Conservation (phyloP, 2,888 invertebrate genomes). For the Dynastes hyllus region DNA sequence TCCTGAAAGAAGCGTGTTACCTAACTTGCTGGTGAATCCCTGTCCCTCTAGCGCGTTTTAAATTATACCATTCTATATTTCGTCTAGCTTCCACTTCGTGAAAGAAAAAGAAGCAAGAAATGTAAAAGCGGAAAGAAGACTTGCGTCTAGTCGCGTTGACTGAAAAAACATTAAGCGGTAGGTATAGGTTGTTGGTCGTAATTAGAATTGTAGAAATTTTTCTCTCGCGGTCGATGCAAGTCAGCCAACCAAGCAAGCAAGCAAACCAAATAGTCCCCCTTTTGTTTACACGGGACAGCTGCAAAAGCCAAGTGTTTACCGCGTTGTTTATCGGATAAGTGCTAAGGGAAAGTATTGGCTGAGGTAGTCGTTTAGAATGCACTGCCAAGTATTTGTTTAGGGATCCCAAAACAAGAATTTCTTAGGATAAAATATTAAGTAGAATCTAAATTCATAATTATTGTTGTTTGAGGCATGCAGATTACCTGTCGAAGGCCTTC, state of each 20-base stretch:
- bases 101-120: neutral
- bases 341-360: constrained; percentile 50
- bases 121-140: neutral
- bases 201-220: constrained; percentile 43
- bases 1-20: neutral
- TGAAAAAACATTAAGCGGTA: constrained; percentile 39
- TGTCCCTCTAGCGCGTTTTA: constrained; percentile 21
- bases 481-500: too few relatives aligned
- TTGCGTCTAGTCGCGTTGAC: constrained; percentile 1
- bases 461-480: too few relatives aligned
- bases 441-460: neutral
- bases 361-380: constrained; percentile 31
- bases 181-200: constrained; percentile 29
- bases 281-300: constrained; percentile 53
- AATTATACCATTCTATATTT: constrained; percentile 4
- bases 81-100: neutral
- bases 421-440: neutral
- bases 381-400: constrained; percentile 39
- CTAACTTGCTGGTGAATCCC: neutral
- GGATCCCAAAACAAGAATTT: constrained; percentile 25
- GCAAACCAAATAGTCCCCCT: constrained; percentile 17
- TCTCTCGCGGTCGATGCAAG: neutral
- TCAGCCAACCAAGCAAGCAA: neutral
- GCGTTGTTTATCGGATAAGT: constrained; percentile 52
- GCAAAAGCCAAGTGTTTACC: constrained; percentile 51